A percentile compares a stretch with the other conserved stretches of the same genome.
phyloP scores from a whole-genome alignment of 92 coral and sea anemone genomes.

The Diadumene lineata region DNA sequence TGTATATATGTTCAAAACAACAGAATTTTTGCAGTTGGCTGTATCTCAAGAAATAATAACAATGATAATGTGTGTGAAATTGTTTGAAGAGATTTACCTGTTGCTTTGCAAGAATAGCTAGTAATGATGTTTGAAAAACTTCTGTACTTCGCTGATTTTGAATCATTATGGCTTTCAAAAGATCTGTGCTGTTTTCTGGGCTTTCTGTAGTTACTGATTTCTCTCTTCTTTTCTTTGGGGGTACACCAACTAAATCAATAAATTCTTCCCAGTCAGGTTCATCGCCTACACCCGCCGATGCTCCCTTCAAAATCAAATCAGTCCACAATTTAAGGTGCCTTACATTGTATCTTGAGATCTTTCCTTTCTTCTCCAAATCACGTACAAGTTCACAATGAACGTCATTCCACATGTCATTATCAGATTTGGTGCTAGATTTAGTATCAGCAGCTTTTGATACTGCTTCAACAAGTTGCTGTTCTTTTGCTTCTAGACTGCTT shows the following conservation, averaged over 20 bases:
- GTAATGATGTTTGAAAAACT: background rate
- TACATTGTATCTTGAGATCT: conserved; percentile 31
- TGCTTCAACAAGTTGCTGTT: conserved; percentile 31
- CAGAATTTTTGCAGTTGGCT: no score
- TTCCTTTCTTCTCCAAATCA: conserved; percentile 52
- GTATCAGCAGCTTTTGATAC: no score
- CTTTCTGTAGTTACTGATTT: background rate
- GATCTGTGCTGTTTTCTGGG: conserved; percentile 2
- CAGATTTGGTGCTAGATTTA: conserved; percentile 1
- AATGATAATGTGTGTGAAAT: no score
- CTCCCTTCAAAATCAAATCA: conserved; percentile 24
- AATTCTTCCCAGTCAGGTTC: conserved; percentile 16
- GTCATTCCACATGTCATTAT: conserved; percentile 42
- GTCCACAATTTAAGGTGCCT: conserved; percentile 58
- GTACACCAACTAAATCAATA: conserved; percentile 1
- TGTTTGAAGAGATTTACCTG: no score
- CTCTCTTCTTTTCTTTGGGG: background rate
- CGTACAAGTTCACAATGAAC: conserved; percentile 34
- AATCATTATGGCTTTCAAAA: background rate
- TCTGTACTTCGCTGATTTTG: background rate
- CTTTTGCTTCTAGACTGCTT: conserved; percentile 10
- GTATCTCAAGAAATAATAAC: no score
- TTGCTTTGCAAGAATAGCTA: background rate
- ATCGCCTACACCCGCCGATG: conserved; percentile 24
- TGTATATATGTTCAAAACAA: no score